Conservation (phyloP, 1,140 invertebrate genomes). For the Arion vulgaris region DNA sequence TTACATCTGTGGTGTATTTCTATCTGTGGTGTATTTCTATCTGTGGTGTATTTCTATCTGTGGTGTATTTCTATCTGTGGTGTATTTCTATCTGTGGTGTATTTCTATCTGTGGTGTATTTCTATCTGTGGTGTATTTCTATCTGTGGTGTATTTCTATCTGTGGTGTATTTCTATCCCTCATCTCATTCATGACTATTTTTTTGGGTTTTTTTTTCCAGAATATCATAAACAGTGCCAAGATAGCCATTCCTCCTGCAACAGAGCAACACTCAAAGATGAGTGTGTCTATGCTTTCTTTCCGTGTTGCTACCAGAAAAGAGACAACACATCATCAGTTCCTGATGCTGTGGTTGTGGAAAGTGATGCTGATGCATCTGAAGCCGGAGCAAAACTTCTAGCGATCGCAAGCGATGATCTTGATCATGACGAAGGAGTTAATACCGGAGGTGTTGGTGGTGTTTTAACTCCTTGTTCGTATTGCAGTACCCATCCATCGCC, state of each 20-base stretch:
- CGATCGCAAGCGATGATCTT: slow-evolving; percentile 45
- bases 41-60: too few relatives aligned
- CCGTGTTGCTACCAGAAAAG: slow-evolving; percentile 18
- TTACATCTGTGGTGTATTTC: too few relatives aligned
- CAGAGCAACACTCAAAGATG: slow-evolving; percentile 31
- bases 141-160: too few relatives aligned
- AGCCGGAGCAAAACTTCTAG: slow-evolving; percentile 45
- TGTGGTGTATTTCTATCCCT: too few relatives aligned
- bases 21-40: too few relatives aligned
- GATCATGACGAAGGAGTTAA: background rate
- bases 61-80: too few relatives aligned
- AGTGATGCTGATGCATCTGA: slow-evolving; percentile 45
- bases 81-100: too few relatives aligned
- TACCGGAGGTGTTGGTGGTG: background rate
- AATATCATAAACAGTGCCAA: slow-evolving; percentile 14
- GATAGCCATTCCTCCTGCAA: background rate
- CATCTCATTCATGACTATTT: background rate
- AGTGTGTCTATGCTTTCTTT: slow-evolving; percentile 36
- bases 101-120: too few relatives aligned
- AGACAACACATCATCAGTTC: slow-evolving; percentile 33
- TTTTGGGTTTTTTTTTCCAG: slow-evolving; percentile 19
- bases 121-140: too few relatives aligned
- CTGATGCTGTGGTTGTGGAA: slow-evolving; percentile 32
- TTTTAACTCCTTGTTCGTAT: slow-evolving; percentile 33
- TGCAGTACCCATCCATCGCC: slow-evolving; percentile 43